Percentiles rank a stretch among this genome's conserved stretches.
phyloP scores from a whole-genome alignment of 2,113 vertebrate species.

The Morone saxatilis region DNA sequence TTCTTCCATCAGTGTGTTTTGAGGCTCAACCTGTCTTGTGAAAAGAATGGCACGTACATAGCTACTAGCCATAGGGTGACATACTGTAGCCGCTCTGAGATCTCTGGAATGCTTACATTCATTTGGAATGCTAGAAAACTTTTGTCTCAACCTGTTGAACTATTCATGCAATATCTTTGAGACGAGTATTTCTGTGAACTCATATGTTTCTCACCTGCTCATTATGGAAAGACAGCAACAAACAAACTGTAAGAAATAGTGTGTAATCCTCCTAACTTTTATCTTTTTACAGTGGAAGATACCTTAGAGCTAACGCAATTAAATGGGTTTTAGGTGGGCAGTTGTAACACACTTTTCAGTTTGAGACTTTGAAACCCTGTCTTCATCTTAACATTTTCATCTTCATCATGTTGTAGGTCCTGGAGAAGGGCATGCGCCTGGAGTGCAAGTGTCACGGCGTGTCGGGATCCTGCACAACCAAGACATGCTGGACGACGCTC shows the following conservation, averaged over 20 bases:
- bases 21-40: conserved; percentile 33
- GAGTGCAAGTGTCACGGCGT: conserved; percentile 97
- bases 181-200: conserved; percentile 40
- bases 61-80: conserved; percentile 54
- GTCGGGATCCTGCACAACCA: conserved; percentile 95
- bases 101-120: conserved; percentile 74
- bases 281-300: not conserved
- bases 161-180: conserved; percentile 73
- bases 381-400: not conserved
- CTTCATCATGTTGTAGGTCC: conserved; percentile 81
- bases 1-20: conserved; percentile 13
- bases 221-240: conserved; percentile 24
- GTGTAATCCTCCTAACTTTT: not conserved
- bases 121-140: conserved; percentile 81
- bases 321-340: not conserved
- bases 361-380: not conserved
- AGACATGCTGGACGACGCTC: conserved; percentile 96
- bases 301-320: not conserved
- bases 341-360: not conserved
- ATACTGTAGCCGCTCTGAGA: conserved; percentile 60
- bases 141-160: conserved; percentile 86
- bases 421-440: conserved; percentile 95
- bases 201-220: conserved; percentile 17
- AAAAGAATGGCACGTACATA: conserved; percentile 33
- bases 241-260: conserved; percentile 20